Evolutionary conservation across 2,888 invertebrate species (phyloP), one percentile per base, ranked within the genome.

Genomic region (Sinohyriopsis cumingii): DNA sequence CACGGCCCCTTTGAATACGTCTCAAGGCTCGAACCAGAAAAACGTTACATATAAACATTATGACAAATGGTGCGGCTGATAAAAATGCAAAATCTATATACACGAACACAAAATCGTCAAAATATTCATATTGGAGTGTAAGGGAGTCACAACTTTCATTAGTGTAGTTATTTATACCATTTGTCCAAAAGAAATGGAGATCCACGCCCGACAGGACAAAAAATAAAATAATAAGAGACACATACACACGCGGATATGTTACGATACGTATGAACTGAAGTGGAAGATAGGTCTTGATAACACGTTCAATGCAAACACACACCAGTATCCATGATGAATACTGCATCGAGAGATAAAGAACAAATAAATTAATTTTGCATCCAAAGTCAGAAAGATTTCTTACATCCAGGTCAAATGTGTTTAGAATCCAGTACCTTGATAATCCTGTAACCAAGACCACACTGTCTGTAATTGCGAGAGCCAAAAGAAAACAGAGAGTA

Each of bases 271-370:
- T 53, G 25, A 57, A 68, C 20, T 45, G 56, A 9, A 68, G 55
- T 28, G 67, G 62, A 22, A 69, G 53, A 24, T 67, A 67, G 0
- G 73, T 73, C 55, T 73, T 73, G 6, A 75, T 57, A 61, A 72
- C 64, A 0, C 75, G 68, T 54, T 72, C 70, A 1, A 72, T 28
- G 5, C 72, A 63, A 25, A 75, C 75, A 5, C 68, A 59, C 5
- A 72, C 75, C 25, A 75, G 62, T 18, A 72, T 69, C 75, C 75
- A 75, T 5, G 75, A 75, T 4, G 75, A 75, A 12, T 70, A 55
- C n/a, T 75, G 72, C 75, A 75, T 75, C 1, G 75, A 69, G 57
- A 72, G 64, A 59, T 75, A 75, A 15, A 70, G 71, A 53, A 75
- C n/a, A 33, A 75, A 75, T 19, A 75, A 61, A 55, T 67, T 66